Conservation (phyloP, 2,797 vertebrate genomes). For the Notolepis coatsorum region DNA sequence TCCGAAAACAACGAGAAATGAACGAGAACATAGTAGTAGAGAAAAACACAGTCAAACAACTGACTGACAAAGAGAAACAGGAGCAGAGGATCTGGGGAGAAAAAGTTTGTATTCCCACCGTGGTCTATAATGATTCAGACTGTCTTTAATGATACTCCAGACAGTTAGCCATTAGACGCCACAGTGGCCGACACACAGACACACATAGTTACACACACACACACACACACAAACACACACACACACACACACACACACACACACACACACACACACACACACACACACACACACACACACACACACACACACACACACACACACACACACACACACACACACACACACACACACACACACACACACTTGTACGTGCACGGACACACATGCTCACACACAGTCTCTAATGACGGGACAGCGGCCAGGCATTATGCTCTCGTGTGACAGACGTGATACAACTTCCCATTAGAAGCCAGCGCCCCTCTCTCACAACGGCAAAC, state of each 20-base stretch:
- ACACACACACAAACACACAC: background rate
- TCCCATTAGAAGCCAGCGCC: conserved; percentile 57
- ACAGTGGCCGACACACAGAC: background rate
- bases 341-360: conserved; percentile 26
- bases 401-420: conserved; percentile 59
- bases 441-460: conserved; percentile 60
- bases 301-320: background rate
- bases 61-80: conserved; percentile 1
- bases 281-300: background rate
- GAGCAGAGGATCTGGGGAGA: no score
- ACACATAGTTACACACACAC: background rate
- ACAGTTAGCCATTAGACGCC: background rate
- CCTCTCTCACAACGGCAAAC: conserved; percentile 51
- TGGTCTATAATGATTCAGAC: conserved; percentile 54
- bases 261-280: background rate
- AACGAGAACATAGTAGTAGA: conserved; percentile 36
- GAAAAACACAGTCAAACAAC: conserved; percentile 38
- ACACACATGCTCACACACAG: conserved; percentile 17
- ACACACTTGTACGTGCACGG: conserved; percentile 19
- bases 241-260: background rate
- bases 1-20: conserved; percentile 29
- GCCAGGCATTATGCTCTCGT: conserved; percentile 55
- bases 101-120: conserved; percentile 43
- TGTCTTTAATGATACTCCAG: conserved; percentile 48
- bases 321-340: background rate